These are phyloP conservation scores for Acanthochromis polyacanthus DNA, from an alignment of 2,113 vertebrate species.

Conservation along the genomic window DNA sequence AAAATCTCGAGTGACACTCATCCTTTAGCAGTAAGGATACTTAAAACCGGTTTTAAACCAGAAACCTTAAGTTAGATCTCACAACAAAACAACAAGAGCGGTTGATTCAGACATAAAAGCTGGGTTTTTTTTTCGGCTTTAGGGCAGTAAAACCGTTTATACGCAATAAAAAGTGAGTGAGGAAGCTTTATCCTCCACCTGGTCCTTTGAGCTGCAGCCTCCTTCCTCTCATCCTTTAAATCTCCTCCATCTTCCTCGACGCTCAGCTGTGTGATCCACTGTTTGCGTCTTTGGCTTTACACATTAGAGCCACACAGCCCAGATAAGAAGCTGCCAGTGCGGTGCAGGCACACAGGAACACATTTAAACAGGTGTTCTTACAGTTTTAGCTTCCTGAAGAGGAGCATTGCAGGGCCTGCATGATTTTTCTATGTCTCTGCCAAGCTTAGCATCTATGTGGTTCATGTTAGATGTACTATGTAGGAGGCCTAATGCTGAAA, in stretches of 20 bases:
- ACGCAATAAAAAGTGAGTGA: neutral
- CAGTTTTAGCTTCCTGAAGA: neutral
- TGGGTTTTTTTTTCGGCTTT: neutral
- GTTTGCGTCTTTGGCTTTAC: slow-evolving; percentile 67
- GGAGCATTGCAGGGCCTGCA: no score
- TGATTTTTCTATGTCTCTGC: neutral
- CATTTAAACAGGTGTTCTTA: neutral
- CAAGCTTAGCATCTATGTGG: neutral
- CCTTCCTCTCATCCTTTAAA: slow-evolving; percentile 38
- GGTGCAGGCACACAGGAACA: neutral
- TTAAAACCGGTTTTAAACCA: no score
- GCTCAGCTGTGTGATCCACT: slow-evolving; percentile 26
- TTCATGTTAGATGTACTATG: neutral
- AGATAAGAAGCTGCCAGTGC: slow-evolving; percentile 1
- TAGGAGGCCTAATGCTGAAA: no score
- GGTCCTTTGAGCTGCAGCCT: slow-evolving; percentile 24
- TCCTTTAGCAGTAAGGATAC: neutral
- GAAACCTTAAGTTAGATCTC: no score
- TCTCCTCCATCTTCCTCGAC: slow-evolving; percentile 43
- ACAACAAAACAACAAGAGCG: no score
- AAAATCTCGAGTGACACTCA: no score
- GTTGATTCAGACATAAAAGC: neutral
- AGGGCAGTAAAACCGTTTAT: neutral
- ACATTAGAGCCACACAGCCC: slow-evolving; percentile 52
- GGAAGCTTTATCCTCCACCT: slow-evolving; percentile 4